phyloP scores from a whole-genome alignment of 1,140 invertebrate species.

The Aphelenchoides besseyi region DNA sequence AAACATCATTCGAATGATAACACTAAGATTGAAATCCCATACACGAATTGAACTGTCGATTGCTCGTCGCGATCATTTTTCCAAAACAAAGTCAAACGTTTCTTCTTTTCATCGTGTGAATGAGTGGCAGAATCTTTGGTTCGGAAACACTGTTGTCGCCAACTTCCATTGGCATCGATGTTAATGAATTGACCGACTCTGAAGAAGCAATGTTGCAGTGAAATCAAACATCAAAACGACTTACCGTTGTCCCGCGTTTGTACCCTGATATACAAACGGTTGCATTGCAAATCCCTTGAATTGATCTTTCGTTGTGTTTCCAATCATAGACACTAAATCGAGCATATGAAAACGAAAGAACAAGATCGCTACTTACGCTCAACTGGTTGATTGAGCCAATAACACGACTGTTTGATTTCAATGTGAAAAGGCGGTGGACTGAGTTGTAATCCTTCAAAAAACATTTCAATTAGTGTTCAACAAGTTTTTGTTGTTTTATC shows the following conservation, averaged over 20 bases:
- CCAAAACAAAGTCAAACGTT: slow-evolving; percentile 55
- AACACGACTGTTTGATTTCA: slow-evolving; percentile 53
- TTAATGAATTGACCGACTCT: slow-evolving; percentile 59
- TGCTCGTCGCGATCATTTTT: slow-evolving; percentile 55
- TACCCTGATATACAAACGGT: slow-evolving; percentile 53
- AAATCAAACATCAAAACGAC: neutral
- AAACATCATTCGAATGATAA: slow-evolving; percentile 20
- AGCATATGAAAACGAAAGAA: slow-evolving; percentile 12
- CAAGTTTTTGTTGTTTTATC: neutral
- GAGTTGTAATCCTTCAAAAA: slow-evolving; percentile 33
- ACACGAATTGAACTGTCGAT: slow-evolving; percentile 54
- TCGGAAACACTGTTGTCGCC: slow-evolving; percentile 58
- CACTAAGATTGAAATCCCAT: slow-evolving; percentile 9
- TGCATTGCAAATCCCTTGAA: slow-evolving; percentile 62
- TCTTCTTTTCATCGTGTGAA: slow-evolving; percentile 58
- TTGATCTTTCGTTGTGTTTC: slow-evolving; percentile 44
- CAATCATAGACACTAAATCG: slow-evolving; percentile 46
- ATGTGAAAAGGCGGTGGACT: slow-evolving; percentile 55
- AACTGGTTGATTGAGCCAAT: slow-evolving; percentile 57
- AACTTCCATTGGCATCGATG: slow-evolving; percentile 60
- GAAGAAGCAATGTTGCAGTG: slow-evolving; percentile 17
- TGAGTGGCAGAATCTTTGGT: slow-evolving; percentile 57
- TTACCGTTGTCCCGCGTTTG: slow-evolving; percentile 43
- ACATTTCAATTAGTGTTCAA: neutral
- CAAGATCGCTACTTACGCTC: slow-evolving; percentile 45